phyloP scores from a whole-genome alignment of 2,113 vertebrate species.

The Australoheros scitulus region DNA sequence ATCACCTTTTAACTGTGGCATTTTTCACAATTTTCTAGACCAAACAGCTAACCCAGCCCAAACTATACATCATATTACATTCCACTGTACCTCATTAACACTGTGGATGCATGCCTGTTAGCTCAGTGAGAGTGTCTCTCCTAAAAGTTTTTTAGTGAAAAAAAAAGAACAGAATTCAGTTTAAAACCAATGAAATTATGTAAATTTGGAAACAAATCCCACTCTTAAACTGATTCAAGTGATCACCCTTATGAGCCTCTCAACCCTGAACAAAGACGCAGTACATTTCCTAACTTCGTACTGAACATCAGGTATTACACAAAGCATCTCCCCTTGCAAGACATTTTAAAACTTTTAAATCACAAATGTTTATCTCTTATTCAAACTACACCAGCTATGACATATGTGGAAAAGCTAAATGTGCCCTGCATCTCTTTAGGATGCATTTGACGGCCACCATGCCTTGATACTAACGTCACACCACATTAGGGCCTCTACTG shows the following conservation, averaged over 20 bases:
- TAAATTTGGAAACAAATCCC: not conserved
- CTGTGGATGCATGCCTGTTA: not conserved
- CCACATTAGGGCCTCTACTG: conserved; percentile 23
- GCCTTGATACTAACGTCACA: conserved; percentile 26
- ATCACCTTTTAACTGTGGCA: not conserved
- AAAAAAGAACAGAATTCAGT: not conserved
- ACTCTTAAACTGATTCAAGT: not conserved
- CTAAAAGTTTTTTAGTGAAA: not conserved
- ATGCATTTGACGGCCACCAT: conserved; percentile 13
- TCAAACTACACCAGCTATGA: conserved; percentile 10
- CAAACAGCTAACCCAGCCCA: not conserved
- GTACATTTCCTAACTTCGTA: not conserved
- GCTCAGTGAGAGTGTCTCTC: not conserved
- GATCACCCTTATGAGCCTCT: not conserved
- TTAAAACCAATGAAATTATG: not conserved
- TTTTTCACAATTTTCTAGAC: not conserved
- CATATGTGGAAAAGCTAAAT: conserved; percentile 12
- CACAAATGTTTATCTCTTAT: conserved; percentile 4
- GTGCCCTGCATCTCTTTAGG: conserved; percentile 4
- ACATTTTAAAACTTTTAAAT: not conserved
- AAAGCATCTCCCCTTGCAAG: not conserved
- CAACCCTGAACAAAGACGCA: not conserved
- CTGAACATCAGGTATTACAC: not conserved
- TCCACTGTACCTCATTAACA: not conserved
- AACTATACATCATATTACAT: not conserved